Percentiles rank a stretch among this genome's conserved stretches.
These are phyloP conservation scores for Setophaga petechia DNA, from an alignment of 2,113 vertebrate genomes.

Conservation along the genomic window DNA sequence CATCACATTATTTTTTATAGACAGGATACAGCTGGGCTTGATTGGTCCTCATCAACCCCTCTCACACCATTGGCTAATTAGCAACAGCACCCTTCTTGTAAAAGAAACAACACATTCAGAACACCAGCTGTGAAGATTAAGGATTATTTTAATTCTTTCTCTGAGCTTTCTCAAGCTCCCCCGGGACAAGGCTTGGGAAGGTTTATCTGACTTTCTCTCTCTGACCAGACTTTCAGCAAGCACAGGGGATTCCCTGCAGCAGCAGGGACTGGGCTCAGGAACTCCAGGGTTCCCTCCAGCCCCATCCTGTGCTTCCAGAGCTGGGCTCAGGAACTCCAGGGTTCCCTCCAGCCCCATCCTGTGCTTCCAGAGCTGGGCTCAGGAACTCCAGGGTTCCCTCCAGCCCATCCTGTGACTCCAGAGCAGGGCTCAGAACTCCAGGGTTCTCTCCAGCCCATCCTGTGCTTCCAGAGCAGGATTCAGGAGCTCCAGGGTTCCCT, in stretches of 20 bases:
- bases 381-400: not conserved
- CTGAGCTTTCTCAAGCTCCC: not conserved
- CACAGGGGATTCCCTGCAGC: not conserved
- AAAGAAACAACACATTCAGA: not conserved
- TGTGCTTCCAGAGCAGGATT: not conserved
- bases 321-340: rapidly evolving
- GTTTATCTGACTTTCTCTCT: not conserved
- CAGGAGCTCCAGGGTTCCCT: not conserved
- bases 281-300: not conserved
- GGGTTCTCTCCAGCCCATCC: not conserved
- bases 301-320: not conserved
- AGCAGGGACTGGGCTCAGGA: not conserved
- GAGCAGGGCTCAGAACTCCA: not conserved
- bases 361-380: not conserved
- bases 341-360: not conserved
- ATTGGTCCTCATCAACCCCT: not conserved
- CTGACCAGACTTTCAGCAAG: not conserved
- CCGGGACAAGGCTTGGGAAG: not conserved
- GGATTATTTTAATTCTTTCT: not conserved
- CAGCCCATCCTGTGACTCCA: not conserved
- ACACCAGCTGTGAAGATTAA: not conserved
- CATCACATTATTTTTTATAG: not conserved
- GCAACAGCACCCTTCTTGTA: not conserved
- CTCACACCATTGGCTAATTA: not conserved
- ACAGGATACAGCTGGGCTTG: not conserved